Evolutionary conservation across 2,113 vertebrate species (phyloP), one percentile per base, ranked within the genome.

Genomic region (Abramis brama): DNA sequence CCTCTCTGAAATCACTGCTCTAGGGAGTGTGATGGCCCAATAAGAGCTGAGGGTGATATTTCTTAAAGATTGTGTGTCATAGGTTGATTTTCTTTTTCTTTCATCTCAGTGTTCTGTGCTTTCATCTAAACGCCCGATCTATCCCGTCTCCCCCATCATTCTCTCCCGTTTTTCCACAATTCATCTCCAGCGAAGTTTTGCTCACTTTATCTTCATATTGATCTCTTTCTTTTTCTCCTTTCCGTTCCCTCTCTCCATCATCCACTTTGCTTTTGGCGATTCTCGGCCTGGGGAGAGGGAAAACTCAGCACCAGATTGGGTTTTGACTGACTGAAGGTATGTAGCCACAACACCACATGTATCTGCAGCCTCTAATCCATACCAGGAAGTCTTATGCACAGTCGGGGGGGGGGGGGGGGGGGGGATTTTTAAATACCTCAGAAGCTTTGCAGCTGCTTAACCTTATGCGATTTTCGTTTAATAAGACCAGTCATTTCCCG

Each of bases 251-350:
- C 17, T 55, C 25, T 66, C 47, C 59, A 59, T 76, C 83, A 33
- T 77, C 36, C 70, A 59, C 33, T 23, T 78, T 6, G 11, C 23
- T 83, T 57, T 39, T 78, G 33, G 9, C 15, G 33, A 79, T 68
- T 66, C 43, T 25, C 13, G 2, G 30, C 43, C 59, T n/a, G 50
- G 21, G 33, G 11, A 30, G 39, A 33, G 25, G 30, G 7, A 80
- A 59, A 94, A 94, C 94, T 94, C 90, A 94, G 92, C 90, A 94
- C 93, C 94, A 95, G 94, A 94, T 94, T 94, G 94, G 90, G 87
- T 93, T 93, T 93, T 92, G 92, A 92, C 93, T 92, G 94, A 92
- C 89, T 94, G 90, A 90, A 94, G 94, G 93, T 94, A 93, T 93
- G 94, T 90, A 94, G 94, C 93, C 94, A 94, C 91, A 94, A 93